Evolutionary conservation across 2,797 vertebrate genomes (phyloP).

Genomic region (Tenualosa ilisha): DNA sequence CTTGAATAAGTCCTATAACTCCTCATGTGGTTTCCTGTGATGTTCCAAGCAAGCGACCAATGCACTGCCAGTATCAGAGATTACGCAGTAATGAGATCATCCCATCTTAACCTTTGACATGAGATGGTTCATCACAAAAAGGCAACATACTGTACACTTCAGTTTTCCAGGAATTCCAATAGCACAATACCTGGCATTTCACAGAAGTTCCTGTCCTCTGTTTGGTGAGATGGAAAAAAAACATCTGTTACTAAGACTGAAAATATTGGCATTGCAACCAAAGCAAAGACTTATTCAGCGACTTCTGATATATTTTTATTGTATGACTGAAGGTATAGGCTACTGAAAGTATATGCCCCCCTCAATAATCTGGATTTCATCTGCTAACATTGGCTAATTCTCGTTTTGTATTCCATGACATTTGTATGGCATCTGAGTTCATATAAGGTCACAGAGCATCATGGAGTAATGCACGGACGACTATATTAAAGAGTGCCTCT

Average conservation of each 20-base stretch:
- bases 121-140: constrained; percentile 10
- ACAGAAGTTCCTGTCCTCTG: background rate
- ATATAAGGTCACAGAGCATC: background rate
- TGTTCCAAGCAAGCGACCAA: background rate
- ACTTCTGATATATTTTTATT: too few species aligned
- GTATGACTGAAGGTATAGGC: background rate
- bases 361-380: background rate
- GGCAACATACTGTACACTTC: background rate
- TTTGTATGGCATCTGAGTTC: background rate
- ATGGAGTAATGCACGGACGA: background rate
- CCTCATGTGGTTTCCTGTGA: constrained; percentile 1
- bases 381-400: background rate
- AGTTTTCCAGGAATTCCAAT: background rate
- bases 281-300: too few species aligned
- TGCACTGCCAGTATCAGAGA: background rate
- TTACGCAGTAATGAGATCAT: background rate
- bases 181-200: background rate
- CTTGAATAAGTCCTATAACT: background rate
- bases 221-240: background rate
- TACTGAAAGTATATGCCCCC: background rate
- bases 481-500: background rate
- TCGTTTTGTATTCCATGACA: background rate
- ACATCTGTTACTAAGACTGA: background rate
- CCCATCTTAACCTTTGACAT: constrained; percentile 18
- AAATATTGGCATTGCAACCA: too few species aligned